Percentiles rank a stretch among this genome's conserved stretches.
These are phyloP conservation scores for Ianthella basta DNA, from an alignment of 37 sponge, comb jelly and placozoan genomes.

Conservation along the genomic window DNA sequence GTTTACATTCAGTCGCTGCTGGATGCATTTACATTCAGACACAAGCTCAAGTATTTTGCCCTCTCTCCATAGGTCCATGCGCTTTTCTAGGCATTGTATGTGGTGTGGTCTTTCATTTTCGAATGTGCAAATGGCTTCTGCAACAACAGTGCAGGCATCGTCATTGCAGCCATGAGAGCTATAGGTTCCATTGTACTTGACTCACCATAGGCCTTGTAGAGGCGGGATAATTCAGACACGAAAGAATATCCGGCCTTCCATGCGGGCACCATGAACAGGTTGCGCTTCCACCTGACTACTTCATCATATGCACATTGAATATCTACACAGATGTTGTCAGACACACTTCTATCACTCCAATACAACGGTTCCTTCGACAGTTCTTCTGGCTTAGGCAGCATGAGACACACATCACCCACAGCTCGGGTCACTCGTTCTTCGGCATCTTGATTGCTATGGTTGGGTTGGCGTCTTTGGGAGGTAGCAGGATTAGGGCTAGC, in stretches of 20 bases:
- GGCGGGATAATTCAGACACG: not conserved
- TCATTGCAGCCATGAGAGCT: not conserved
- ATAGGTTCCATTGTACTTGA: not conserved
- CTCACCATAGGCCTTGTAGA: not conserved
- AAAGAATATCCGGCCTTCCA: not conserved
- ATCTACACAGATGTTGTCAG: not conserved
- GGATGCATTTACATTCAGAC: constrained; percentile 7
- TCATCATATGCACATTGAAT: not conserved
- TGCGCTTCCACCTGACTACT: not conserved
- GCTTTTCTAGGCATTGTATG: not conserved
- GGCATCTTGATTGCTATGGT: too few relatives aligned
- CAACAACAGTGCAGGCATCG: not conserved
- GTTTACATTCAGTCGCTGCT: not conserved
- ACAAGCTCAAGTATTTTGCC: not conserved
- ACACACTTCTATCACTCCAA: too few relatives aligned
- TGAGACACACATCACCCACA: too few relatives aligned
- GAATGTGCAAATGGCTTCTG: constrained; percentile 8
- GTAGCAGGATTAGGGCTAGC: too few relatives aligned
- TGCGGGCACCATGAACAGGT: not conserved
- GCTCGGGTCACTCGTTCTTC: too few relatives aligned
- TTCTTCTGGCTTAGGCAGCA: too few relatives aligned
- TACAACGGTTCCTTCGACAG: too few relatives aligned
- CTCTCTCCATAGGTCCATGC: not conserved
- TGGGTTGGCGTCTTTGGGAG: too few relatives aligned
- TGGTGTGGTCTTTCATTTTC: constrained; percentile 2